Evolutionary conservation across 2,113 vertebrate species (phyloP), one percentile per base, ranked within the genome.

Genomic region (Chamaea fasciata): DNA sequence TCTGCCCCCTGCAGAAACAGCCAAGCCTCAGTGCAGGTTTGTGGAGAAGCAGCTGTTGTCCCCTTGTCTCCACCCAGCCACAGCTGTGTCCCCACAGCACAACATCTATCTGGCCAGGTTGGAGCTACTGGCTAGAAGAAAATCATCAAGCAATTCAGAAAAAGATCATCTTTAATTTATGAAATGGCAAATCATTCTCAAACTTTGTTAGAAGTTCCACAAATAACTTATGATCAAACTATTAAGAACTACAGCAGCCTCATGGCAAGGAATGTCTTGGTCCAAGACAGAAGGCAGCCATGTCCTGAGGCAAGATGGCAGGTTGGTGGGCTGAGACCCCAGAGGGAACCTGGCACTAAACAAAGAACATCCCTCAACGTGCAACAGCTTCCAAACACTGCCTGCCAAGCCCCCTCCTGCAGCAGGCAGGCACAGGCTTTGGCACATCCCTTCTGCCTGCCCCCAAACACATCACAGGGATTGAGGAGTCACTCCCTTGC

Each of bases 111-210:
- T 46, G 27, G 11, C 65, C 39, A 55, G 13, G 27, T 33, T 24
- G 15, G 15, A 65, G 2, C 26, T 4, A 15, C 39, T 15, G 7
- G 16, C 33, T 31, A 41, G 33, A 39, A 74, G 26, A 84, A 87
- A 76, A 42, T 5, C 17, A 73, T 68, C 3, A 1, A n/a, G n/a
- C 41, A 23, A 26, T 69, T 91, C 78, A 94, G 81, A 91, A 96
- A 95, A 95, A 95, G 47, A 89, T 95, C 5, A 83, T 63, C 60
- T 95, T 91, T 86, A 91, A 91, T 97, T 96, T 93, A 90, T 92
- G 90, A 96, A 97, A 95, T 92, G 85, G 83, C 52, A 42, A 94
- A 83, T 86, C 65, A 60, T 82, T 87, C 67, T 93, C 79, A 90
- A 49, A 90, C 52, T 42, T 86, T 30, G 52, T 94, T 78, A 90